Evolutionary conservation across 2,797 vertebrate species (phyloP).

Genomic region (Myotis pilosus): DNA sequence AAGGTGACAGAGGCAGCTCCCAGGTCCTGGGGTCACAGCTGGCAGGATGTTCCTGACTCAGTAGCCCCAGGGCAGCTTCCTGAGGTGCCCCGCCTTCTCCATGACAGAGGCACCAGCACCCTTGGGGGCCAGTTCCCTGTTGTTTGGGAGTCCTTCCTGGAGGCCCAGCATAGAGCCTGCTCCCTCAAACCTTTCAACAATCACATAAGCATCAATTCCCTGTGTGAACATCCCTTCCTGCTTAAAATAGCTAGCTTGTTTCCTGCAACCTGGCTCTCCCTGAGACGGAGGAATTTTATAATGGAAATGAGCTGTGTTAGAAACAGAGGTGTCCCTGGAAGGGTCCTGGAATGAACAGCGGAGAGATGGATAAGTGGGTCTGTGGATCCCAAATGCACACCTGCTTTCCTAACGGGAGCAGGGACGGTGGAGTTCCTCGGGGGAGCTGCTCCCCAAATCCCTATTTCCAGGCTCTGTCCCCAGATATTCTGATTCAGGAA

Average conservation of each 20-base stretch:
- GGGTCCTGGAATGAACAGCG: not conserved
- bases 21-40: not conserved
- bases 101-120: not conserved
- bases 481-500: not conserved
- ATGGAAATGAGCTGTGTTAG: not conserved
- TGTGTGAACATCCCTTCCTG: not conserved
- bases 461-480: not conserved
- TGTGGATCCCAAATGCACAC: not conserved
- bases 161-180: not conserved
- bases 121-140: not conserved
- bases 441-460: not conserved
- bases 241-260: not conserved
- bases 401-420: too few species aligned
- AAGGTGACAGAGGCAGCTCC: not conserved
- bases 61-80: not conserved
- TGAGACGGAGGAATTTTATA: not conserved
- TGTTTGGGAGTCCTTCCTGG: not conserved
- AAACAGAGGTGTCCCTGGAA: not conserved
- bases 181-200: not conserved
- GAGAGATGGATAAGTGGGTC: not conserved
- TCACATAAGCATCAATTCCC: not conserved
- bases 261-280: not conserved
- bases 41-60: not conserved
- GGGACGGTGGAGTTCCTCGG: not conserved
- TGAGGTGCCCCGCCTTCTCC: not conserved